These are phyloP conservation scores for Rhimphoctona megacephalus DNA, from an alignment of 2,888 invertebrate genomes.

Conservation along the genomic window DNA sequence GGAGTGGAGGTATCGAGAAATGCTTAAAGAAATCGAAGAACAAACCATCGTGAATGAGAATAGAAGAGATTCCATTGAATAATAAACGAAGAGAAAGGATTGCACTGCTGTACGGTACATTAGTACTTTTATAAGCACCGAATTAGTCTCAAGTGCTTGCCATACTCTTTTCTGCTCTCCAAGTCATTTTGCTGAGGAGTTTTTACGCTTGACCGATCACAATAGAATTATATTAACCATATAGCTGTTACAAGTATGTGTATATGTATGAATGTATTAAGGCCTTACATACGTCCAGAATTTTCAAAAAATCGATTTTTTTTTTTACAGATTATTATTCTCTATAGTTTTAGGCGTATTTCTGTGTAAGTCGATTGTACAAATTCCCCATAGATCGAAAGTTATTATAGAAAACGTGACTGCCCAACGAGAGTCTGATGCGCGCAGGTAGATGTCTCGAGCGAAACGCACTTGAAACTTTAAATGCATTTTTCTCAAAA, in stretches of 20 bases:
- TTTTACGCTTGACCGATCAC: conserved; percentile 71
- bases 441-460: too few species aligned
- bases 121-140: not conserved
- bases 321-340: too few species aligned
- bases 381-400: too few species aligned
- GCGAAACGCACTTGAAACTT: too few species aligned
- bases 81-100: conserved; percentile 62
- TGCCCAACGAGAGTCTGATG: too few species aligned
- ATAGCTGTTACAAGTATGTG: conserved; percentile 19
- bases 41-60: conserved; percentile 26
- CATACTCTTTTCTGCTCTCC: conserved; percentile 22
- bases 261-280: not conserved
- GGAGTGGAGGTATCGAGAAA: conserved; percentile 9
- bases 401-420: too few species aligned
- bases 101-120: not conserved
- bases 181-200: conserved; percentile 65
- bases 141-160: not conserved
- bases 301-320: too few species aligned
- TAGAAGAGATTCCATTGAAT: conserved; percentile 46
- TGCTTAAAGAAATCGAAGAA: conserved; percentile 32
- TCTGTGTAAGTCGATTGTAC: too few species aligned
- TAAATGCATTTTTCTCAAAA: too few species aligned
- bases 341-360: too few species aligned
- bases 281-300: too few species aligned
- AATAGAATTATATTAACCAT: conserved; percentile 67